Conservation (phyloP, 1,140 invertebrate species). For the Zeugodacus cucurbitae region DNA sequence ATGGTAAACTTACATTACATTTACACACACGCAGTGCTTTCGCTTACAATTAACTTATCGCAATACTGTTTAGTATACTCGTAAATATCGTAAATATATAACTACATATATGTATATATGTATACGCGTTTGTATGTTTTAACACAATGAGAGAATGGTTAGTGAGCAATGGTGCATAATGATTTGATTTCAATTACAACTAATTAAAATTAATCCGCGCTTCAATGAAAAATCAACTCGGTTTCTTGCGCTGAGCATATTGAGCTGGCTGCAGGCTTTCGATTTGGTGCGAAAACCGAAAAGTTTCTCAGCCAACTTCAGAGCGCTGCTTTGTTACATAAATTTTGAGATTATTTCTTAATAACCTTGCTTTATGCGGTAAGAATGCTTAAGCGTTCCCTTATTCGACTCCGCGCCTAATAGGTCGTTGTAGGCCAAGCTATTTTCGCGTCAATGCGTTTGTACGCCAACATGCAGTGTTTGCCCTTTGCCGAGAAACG, state of each 20-base stretch:
- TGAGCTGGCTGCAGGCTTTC: background rate
- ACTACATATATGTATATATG: background rate
- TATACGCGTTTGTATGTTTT: background rate
- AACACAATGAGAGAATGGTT: background rate
- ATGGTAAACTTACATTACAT: background rate
- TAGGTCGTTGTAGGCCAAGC: constrained; percentile 82
- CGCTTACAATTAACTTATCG: background rate
- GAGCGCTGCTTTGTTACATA: background rate
- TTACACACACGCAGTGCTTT: background rate
- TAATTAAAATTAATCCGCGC: constrained; percentile 15
- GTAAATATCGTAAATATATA: background rate
- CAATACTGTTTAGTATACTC: constrained; percentile 40
- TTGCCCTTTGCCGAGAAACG: constrained; percentile 77
- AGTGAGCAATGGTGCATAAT: constrained; percentile 23
- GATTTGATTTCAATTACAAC: constrained; percentile 9
- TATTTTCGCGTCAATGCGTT: constrained; percentile 95
- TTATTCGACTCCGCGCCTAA: background rate
- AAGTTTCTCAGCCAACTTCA: background rate
- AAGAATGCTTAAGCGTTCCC: too few relatives aligned
- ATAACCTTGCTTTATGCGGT: too few relatives aligned
- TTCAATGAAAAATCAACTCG: background rate
- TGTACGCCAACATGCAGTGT: constrained; percentile 92
- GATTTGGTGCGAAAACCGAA: background rate
- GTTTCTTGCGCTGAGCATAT: background rate
- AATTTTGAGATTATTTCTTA: too few relatives aligned